Percentiles rank a stretch among this genome's conserved stretches.
Conservation (phyloP, 2,113 vertebrate species). For the Steatornis caripensis region DNA sequence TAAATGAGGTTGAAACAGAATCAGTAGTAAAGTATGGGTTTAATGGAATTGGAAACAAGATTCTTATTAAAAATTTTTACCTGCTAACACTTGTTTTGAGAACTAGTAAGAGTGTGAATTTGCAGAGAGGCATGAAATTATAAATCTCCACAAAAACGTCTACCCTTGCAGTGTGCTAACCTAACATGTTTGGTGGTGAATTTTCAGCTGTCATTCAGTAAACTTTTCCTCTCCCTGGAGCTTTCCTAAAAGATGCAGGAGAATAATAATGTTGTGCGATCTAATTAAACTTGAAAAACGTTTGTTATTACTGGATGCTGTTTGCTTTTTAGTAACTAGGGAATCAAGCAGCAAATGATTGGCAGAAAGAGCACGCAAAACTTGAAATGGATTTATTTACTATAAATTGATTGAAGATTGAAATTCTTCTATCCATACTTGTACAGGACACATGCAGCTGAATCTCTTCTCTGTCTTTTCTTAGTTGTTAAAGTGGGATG, state of each 20-base stretch:
- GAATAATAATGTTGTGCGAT: not conserved
- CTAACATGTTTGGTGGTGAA: not conserved
- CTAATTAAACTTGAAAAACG: not conserved
- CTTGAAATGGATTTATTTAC: not conserved
- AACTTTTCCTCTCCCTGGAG: not conserved
- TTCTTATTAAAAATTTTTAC: not conserved
- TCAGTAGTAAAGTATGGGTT: not conserved
- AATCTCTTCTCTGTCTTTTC: not conserved
- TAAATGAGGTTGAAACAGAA: not conserved
- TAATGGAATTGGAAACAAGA: not conserved
- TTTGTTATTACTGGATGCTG: not conserved
- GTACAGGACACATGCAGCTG: not conserved
- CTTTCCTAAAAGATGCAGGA: not conserved
- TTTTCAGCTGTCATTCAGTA: not conserved
- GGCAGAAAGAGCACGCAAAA: not conserved
- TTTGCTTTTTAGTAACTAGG: not conserved
- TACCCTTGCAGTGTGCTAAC: not conserved
- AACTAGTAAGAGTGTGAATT: not conserved
- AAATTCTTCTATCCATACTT: not conserved
- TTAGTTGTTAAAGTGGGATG: not conserved
- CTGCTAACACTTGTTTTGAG: not conserved
- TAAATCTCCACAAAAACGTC: not conserved
- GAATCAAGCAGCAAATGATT: not conserved
- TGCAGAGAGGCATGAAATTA: not conserved
- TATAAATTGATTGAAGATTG: not conserved